A percentile compares a stretch with the other conserved stretches of the same genome.
Evolutionary conservation across 2,113 vertebrate species (phyloP).

Genomic region (Tetrao urogallus): DNA sequence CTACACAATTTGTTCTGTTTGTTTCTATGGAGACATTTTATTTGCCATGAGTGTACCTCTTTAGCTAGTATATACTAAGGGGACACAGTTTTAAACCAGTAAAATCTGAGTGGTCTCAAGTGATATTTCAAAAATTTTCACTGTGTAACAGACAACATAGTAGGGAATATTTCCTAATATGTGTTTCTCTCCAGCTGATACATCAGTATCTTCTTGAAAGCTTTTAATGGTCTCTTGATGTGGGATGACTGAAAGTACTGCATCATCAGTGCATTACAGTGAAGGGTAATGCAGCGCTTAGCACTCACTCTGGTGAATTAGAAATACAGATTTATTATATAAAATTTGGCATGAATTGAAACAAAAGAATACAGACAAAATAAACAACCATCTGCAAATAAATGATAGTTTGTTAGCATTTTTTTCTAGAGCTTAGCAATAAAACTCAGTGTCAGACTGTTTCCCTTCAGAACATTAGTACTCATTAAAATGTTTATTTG

Average conservation of each 20-base stretch:
- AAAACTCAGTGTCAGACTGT: background rate
- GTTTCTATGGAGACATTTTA: background rate
- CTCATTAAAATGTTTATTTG: background rate
- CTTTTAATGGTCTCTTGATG: background rate
- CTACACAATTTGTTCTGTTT: background rate
- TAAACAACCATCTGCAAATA: background rate
- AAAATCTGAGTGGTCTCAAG: background rate
- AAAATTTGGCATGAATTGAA: background rate
- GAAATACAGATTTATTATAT: background rate
- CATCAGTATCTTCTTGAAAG: background rate
- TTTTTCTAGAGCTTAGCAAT: background rate
- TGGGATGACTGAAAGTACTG: background rate
- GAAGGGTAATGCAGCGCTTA: background rate
- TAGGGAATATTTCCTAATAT: too few relatives aligned
- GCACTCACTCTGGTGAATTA: background rate
- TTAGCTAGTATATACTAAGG: background rate
- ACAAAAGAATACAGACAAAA: background rate
- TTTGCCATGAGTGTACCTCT: background rate
- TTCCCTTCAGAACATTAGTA: background rate
- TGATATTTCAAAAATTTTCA: background rate
- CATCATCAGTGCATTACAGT: fast-evolving
- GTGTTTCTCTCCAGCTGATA: background rate
- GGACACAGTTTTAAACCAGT: background rate
- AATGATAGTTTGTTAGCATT: background rate
- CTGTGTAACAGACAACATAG: background rate